phyloP scores from a whole-genome alignment of 2,113 vertebrate species.

The Danionella cerebrum region DNA sequence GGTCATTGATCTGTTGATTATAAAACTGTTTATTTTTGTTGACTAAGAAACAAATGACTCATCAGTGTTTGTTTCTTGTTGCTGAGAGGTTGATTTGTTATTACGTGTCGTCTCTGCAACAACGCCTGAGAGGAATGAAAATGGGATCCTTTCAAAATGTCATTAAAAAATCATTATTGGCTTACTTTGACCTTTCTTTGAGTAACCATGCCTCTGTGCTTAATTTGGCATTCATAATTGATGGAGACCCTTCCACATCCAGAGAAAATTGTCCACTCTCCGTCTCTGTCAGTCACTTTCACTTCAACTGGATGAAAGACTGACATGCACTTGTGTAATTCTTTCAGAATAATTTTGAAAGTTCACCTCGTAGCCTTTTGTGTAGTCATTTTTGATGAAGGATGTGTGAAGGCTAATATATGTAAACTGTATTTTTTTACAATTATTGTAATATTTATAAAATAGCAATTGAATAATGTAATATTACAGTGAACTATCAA shows the following conservation, averaged over 20 bases:
- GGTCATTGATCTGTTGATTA: neutral
- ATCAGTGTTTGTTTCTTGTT: neutral
- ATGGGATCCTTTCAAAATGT: conserved; percentile 49
- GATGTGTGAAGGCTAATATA: neutral
- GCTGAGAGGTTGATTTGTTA: conserved; percentile 34
- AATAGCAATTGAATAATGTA: too few species aligned
- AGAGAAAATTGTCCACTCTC: conserved; percentile 25
- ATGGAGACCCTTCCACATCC: conserved; percentile 37
- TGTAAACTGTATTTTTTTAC: too few species aligned
- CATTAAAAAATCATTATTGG: conserved; percentile 53
- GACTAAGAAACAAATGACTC: neutral
- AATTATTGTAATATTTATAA: too few species aligned
- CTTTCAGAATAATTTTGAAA: conserved; percentile 20
- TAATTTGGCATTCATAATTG: conserved; percentile 54
- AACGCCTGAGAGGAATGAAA: conserved; percentile 42
- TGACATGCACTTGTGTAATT: neutral
- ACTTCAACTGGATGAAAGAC: neutral
- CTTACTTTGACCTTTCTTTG: conserved; percentile 50
- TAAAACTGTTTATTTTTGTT: neutral
- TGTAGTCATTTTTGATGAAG: neutral
- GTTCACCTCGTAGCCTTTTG: conserved; percentile 31
- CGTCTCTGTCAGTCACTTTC: conserved; percentile 40
- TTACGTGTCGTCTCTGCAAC: conserved; percentile 30
- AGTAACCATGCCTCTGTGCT: conserved; percentile 45
- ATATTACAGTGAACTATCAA: too few species aligned